Evolutionary conservation across 2,797 vertebrate species (phyloP).

Genomic region (Scomberomorus guttatus): DNA sequence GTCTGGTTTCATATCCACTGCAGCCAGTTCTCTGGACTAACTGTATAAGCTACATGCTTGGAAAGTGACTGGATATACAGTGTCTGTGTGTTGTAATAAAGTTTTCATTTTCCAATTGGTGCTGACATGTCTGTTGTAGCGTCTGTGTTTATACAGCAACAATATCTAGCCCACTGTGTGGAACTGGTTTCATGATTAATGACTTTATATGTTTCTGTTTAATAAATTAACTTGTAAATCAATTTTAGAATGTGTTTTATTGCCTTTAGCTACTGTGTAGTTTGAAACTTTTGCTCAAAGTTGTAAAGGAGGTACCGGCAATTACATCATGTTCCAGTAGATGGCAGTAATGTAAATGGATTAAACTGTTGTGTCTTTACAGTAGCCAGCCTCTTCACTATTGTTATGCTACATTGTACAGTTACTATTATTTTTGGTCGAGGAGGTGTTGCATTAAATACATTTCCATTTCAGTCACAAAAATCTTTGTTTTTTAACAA

Average conservation of each 20-base stretch:
- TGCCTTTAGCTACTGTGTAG: background rate
- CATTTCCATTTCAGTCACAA: too few species aligned
- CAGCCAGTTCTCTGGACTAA: slow-evolving; percentile 66
- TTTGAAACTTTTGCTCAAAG: background rate
- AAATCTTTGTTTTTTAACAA: background rate
- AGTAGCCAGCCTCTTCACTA: background rate
- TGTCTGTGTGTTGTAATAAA: slow-evolving; percentile 81
- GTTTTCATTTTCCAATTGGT: slow-evolving; percentile 67
- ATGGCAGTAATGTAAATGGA: slow-evolving; percentile 55
- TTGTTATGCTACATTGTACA: too few species aligned
- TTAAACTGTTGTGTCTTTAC: background rate
- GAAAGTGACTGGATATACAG: slow-evolving; percentile 70
- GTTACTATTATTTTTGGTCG: too few species aligned
- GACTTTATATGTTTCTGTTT: background rate
- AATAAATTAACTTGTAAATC: background rate
- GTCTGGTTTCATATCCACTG: slow-evolving; percentile 60
- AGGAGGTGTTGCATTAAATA: background rate
- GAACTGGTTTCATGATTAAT: background rate
- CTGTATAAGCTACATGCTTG: slow-evolving; percentile 61
- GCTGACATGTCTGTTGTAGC: background rate
- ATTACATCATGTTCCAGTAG: slow-evolving; percentile 51
- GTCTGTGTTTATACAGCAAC: background rate
- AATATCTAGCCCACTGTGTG: background rate
- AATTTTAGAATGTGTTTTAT: background rate
- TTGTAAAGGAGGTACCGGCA: background rate